phyloP scores from a whole-genome alignment of 2,797 vertebrate species.

The Neosilurus mollespiculum region DNA sequence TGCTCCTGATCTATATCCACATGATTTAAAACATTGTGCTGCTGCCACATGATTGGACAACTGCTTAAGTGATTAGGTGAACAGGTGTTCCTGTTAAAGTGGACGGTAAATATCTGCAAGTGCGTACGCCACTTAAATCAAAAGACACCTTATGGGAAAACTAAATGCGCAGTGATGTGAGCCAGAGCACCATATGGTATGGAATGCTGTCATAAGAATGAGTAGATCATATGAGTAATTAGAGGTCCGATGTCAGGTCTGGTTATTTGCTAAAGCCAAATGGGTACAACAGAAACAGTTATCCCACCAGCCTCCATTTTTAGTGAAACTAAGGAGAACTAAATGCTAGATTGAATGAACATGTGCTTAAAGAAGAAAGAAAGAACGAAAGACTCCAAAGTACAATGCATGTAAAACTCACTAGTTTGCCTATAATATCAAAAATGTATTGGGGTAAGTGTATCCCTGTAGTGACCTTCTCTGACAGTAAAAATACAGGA shows the following conservation, averaged over 20 bases:
- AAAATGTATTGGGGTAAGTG: slow-evolving; percentile 66
- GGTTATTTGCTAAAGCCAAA: slow-evolving; percentile 30
- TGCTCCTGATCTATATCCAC: neutral
- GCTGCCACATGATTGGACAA: neutral
- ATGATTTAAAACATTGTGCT: neutral
- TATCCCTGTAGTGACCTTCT: slow-evolving; percentile 60
- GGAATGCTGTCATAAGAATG: slow-evolving; percentile 1
- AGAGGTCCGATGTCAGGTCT: slow-evolving; percentile 16
- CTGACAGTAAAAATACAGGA: slow-evolving; percentile 63
- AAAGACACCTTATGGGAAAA: slow-evolving; percentile 6
- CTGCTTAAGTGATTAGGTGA: neutral
- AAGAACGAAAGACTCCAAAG: slow-evolving; percentile 61
- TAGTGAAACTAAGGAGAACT: neutral
- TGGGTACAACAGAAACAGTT: slow-evolving; percentile 37
- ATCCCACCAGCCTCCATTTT: neutral
- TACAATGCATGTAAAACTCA: slow-evolving; percentile 70
- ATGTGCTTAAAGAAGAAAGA: slow-evolving; percentile 46
- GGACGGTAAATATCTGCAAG: neutral
- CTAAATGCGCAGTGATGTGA: slow-evolving; percentile 18
- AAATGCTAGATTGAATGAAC: slow-evolving; percentile 57
- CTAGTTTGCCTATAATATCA: slow-evolving; percentile 58
- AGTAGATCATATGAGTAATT: slow-evolving; percentile 22
- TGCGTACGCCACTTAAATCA: neutral
- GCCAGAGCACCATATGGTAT: neutral
- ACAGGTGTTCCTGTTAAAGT: neutral